Base-by-base conservation (phyloP, 1,140 invertebrate genomes). In the Lepidostoma basale region DNA sequence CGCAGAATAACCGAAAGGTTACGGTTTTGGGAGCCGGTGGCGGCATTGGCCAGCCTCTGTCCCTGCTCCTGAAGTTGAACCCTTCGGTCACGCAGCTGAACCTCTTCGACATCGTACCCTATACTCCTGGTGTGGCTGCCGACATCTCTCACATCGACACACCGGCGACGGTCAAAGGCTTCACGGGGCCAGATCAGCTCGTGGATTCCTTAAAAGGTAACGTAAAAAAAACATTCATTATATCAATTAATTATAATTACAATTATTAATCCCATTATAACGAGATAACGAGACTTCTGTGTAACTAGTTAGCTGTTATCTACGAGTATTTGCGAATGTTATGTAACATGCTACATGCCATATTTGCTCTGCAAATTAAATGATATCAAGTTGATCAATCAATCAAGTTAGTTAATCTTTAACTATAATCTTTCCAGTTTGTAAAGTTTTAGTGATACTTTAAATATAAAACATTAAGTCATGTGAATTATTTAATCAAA, bases 61-160 rank as follows among this genome's bases (percentile, higher is more conserved):
- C 96, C 8, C 84, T 99, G 39, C 86, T 99, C n/a, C 80, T 99
- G 62, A 99, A 99, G 83, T 87, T 93, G 74, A 95, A 91, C 68
- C 90, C 93, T 45, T 79, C 94, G 39, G 87, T 98, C 14, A 89
- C 88, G 12, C 87, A 94, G 74, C 84, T 98, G 64, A 88, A 90
- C 0, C 84, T 99, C 1, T 99, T 97, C 76, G 98, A 99, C 86
- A 92, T 99, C 80, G 95, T 96, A 0, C 81, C 81, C 2, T 91
- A 98, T 76, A 98, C 97, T 39, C 93, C 94, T 64, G 98, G 98
- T 72, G 97, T 99, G 14, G 97, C 96, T 66, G 95, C 96, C 69
- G 98, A 99, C 87, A 86, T 99, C 12, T 98, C 96, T 14, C 98
- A 99, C 82, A 98, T 98, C 76, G 92, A 98, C 74, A 96, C 95